Conservation (phyloP, 2,113 vertebrate genomes). For the Irena cyanogastra region DNA sequence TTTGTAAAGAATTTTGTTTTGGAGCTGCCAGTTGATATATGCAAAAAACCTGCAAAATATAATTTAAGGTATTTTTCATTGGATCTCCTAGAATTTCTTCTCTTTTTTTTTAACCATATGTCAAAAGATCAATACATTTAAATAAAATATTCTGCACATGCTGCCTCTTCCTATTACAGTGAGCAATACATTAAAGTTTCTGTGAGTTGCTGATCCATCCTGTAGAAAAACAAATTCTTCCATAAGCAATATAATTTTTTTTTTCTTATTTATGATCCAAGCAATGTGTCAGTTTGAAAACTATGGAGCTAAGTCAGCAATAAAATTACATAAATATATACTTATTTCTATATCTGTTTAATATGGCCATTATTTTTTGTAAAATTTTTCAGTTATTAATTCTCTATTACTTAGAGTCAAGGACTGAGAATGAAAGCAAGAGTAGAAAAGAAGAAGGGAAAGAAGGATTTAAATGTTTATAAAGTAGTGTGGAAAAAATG, state of each 20-base stretch:
- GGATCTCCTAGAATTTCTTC: neutral
- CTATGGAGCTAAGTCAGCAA: neutral
- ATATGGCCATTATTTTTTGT: neutral
- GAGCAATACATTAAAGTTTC: neutral
- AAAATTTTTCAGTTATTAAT: neutral
- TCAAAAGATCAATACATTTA: conserved; percentile 1
- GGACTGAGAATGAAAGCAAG: neutral
- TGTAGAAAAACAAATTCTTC: neutral
- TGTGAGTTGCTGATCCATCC: neutral
- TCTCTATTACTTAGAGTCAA: neutral
- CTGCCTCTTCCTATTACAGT: neutral
- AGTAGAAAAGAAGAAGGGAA: neutral
- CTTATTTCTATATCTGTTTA: neutral
- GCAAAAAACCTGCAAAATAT: neutral
- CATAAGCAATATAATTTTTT: neutral
- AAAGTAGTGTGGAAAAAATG: neutral
- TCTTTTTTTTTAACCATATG: neutral
- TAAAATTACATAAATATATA: neutral
- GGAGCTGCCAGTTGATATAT: neutral
- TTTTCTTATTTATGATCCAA: neutral
- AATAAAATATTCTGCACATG: conserved; percentile 1
- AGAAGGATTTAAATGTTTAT: neutral
- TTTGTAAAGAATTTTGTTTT: neutral
- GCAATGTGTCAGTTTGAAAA: neutral
- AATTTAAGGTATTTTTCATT: neutral